Base-by-base conservation (phyloP, 2,113 vertebrate genomes). In the Trematocara stigmaticum region DNA sequence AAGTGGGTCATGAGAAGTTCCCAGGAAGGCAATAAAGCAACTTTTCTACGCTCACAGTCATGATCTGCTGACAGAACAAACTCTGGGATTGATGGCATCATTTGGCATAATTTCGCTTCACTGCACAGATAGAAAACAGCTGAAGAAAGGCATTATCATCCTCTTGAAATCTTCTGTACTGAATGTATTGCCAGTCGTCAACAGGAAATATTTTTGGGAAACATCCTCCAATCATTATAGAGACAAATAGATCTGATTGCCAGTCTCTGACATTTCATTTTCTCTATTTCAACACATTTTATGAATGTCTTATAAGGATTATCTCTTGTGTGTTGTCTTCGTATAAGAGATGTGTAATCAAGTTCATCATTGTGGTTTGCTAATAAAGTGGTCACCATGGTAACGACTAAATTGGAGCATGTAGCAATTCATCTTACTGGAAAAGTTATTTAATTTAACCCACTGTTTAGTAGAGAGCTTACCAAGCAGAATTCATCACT, bases 401-500 rank as follows among this genome's bases (percentile, higher is more conserved):
- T 89, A 84, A 87, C 61, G 2, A 69, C 59, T 81, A 66, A 23
- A 55, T 80, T 6, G 81, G 84, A 38, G 51, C 81, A n/a, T 12
- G 16, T 15, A 57, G 89, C 76, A 8, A 87, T 93, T 81, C 83
- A 88, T 89, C 88, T 91, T 20, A 35, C 86, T 56, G 71, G 81
- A 78, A 15, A 79, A 6, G 13, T 51, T 56, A 29, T 93, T 93
- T 93, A 82, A 91, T 90, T 90, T 85, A 92, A 91, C 81, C 89
- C 84, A 55, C 89, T 55, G 61, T 86, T 88, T 81, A 61, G 81
- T 38, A 6, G 42, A 35, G 82, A 55, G 38, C 45, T 81, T 66
- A 47, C 78, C 18, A 5, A 51, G 55, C 23, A 61, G 84, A 78
- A 95, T 95, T 93, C 92, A 94, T 95, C 94, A 93, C 64, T 13